phyloP scores from a whole-genome alignment of 1,140 invertebrate genomes.

The Antheraea pernyi region DNA sequence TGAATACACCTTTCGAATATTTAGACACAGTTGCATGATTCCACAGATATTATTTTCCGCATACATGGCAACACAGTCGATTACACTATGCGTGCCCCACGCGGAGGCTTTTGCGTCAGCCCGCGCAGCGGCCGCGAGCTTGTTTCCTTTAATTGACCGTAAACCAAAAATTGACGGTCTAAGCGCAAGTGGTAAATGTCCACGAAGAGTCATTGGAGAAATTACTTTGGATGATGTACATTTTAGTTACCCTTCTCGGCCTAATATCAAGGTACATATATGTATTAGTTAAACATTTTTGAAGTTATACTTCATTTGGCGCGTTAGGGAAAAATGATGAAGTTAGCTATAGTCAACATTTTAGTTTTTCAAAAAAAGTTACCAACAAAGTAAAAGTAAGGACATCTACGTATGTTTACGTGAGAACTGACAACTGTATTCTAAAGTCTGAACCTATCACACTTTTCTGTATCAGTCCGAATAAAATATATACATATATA shows the following conservation, averaged over 20 bases:
- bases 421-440: no score
- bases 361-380: no score
- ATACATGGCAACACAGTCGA: slow-evolving; percentile 88
- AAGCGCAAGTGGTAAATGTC: slow-evolving; percentile 81
- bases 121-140: slow-evolving; percentile 48
- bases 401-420: no score
- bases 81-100: slow-evolving; percentile 89
- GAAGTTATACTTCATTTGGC: no score
- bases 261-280: slow-evolving; percentile 82
- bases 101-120: slow-evolving; percentile 81
- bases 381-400: no score
- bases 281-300: neutral
- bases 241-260: slow-evolving; percentile 90
- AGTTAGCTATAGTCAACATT: no score
- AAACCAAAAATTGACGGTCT: slow-evolving; percentile 52
- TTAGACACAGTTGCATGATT: neutral
- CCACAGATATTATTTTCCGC: slow-evolving; percentile 87
- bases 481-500: no score
- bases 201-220: slow-evolving; percentile 83
- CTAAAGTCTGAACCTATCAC: no score
- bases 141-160: slow-evolving; percentile 54
- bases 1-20: no score
- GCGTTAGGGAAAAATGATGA: no score
- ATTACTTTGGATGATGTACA: slow-evolving; percentile 87
- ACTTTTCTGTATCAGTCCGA: no score